Conservation (phyloP, 2,888 invertebrate species). For the Drosophila hamatofila region DNA sequence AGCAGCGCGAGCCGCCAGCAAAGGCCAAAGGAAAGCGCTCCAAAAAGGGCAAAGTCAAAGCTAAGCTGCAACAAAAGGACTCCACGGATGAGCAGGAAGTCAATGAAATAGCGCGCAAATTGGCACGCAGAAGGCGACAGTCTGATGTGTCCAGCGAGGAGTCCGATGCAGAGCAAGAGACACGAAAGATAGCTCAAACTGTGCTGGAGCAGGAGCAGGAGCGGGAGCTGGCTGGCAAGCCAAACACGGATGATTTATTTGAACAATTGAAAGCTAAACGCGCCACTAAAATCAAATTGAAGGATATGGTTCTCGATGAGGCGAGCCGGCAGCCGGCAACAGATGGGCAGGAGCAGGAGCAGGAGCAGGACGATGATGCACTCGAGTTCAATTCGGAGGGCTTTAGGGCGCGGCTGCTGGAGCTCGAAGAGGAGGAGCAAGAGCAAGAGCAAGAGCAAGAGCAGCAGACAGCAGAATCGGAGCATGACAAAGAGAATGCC, state of each 20-base stretch:
- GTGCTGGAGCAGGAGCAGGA: conserved; percentile 20
- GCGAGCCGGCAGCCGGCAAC: conserved; percentile 35
- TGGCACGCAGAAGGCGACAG: conserved; percentile 75
- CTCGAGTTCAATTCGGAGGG: conserved; percentile 84
- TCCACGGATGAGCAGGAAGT: conserved; percentile 56
- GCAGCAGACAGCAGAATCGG: conserved; percentile 9
- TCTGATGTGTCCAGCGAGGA: conserved; percentile 68
- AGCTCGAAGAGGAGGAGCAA: conserved; percentile 71
- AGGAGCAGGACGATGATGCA: conserved; percentile 66
- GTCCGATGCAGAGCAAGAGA: conserved; percentile 61
- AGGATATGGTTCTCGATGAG: conserved; percentile 71
- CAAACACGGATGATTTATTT: conserved; percentile 68
- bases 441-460: conserved; percentile 15
- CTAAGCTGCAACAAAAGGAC: conserved; percentile 39
- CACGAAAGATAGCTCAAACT: not conserved
- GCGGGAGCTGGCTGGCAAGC: conserved; percentile 35
- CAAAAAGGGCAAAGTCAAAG: conserved; percentile 27
- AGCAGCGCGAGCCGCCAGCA: conserved; percentile 66
- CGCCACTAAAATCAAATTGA: conserved; percentile 72
- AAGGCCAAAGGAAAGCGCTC: conserved; percentile 43
- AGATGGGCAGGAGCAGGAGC: conserved; percentile 29
- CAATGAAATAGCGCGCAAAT: conserved; percentile 78
- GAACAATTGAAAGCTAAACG: conserved; percentile 81
- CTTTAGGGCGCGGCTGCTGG: conserved; percentile 83
- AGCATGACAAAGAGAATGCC: conserved; percentile 63